Conservation (phyloP, 1,140 invertebrate species). For the Bradynema listronoti region DNA sequence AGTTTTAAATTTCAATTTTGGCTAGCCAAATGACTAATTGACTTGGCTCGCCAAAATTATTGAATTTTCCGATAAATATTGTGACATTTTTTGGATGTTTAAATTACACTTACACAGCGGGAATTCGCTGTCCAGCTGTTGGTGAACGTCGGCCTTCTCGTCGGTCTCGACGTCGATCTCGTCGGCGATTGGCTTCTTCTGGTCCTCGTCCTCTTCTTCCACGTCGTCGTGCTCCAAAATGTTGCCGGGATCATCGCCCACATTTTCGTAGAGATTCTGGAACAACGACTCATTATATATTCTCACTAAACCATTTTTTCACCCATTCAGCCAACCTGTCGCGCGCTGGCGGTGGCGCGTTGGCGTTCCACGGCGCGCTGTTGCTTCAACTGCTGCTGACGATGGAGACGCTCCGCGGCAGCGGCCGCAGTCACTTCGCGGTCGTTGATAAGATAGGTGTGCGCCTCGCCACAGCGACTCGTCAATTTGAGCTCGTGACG, state of each 20-base stretch:
- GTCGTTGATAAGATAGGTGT: conserved; percentile 9
- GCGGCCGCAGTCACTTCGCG: too few species aligned
- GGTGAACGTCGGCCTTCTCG: conserved; percentile 3
- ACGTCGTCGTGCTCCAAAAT: conserved; percentile 20
- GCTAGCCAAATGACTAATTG: neutral
- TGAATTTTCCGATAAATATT: neutral
- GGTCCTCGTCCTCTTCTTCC: conserved; percentile 10
- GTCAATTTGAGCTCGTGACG: conserved; percentile 23
- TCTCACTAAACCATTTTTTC: neutral
- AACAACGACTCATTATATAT: conserved; percentile 8
- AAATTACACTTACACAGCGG: neutral
- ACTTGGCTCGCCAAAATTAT: neutral
- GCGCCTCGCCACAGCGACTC: conserved; percentile 26
- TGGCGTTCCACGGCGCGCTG: neutral
- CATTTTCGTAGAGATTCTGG: conserved; percentile 10
- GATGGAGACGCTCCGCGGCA: too few species aligned
- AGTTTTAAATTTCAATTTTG: neutral
- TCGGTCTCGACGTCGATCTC: neutral
- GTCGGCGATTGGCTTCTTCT: neutral
- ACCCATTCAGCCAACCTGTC: neutral
- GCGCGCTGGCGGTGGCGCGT: neutral
- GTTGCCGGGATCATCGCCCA: conserved; percentile 19
- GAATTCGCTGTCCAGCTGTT: neutral
- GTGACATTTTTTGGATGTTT: neutral
- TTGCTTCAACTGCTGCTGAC: conserved; percentile 1